These are phyloP conservation scores for Poeciliopsis paucimaculata DNA, from an alignment of 2,797 vertebrate species.

Conservation along the genomic window DNA sequence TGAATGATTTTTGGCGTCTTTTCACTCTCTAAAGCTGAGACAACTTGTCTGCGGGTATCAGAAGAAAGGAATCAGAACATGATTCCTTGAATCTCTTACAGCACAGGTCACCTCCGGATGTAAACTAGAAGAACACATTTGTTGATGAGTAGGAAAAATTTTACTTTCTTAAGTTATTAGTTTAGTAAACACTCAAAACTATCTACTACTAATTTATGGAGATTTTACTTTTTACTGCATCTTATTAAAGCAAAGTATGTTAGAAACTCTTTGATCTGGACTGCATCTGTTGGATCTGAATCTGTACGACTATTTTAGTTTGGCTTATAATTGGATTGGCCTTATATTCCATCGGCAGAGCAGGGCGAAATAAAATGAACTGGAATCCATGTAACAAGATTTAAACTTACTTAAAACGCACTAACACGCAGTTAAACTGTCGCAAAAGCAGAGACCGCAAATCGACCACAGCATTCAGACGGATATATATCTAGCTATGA, in stretches of 20 bases:
- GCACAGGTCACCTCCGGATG: neutral
- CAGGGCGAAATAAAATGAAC: neutral
- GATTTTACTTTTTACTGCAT: neutral
- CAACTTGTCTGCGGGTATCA: constrained; percentile 17
- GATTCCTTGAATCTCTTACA: constrained; percentile 18
- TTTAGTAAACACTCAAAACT: neutral
- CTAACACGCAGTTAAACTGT: neutral
- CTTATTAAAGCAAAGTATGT: neutral
- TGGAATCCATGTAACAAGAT: neutral
- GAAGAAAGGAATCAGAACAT: constrained; percentile 1
- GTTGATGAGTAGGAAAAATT: too few relatives aligned
- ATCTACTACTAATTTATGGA: neutral
- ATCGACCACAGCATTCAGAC: neutral
- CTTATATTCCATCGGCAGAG: neutral
- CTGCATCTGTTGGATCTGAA: neutral
- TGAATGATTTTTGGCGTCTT: constrained; percentile 40
- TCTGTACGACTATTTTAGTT: neutral
- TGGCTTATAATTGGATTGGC: neutral
- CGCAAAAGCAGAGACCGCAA: neutral
- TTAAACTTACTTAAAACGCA: neutral
- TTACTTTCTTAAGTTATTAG: neutral
- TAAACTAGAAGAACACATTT: neutral
- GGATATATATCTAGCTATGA: neutral
- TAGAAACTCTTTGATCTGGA: neutral
- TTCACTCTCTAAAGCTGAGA: constrained; percentile 19